Base-by-base conservation (phyloP, 2,888 invertebrate genomes). In the Parasteatoda lunata region DNA sequence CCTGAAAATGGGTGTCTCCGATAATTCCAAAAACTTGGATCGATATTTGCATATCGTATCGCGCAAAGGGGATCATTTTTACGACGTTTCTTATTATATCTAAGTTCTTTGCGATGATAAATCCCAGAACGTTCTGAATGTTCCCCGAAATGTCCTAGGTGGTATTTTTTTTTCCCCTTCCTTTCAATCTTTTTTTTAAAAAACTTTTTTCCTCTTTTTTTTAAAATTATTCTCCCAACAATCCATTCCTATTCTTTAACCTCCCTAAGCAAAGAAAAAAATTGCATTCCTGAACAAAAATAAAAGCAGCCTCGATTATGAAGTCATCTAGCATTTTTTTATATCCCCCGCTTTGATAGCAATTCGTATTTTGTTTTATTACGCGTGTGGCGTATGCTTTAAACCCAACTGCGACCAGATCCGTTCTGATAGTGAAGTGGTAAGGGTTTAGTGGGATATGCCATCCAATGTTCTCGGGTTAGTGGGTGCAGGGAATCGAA, bases 1-100 rank as follows among this genome's bases (percentile, higher is more conserved):
- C 85, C 85, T 85, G 85, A 85, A 75, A 85, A 80, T 85, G 80
- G 85, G 76, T 52, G 85, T 48, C 80, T 49, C 77, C 80, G 85
- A 85, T 85, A 85, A 85, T 85, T 85, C 85, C 47, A 30, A 76
- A 71, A 30, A 30, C 51, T n/a, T 49, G 45, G 85, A 85, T 85
- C 85, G 80, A 85, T 85, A 80, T 85, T 77, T 80, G 77, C 80
- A 80, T 85, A 85, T 85, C 85, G 80, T 66, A 13, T 80, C 49
- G 77, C 77, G 66, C 71, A 72, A 70, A 70, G 54, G 66, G 84
- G 85, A 80, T 80, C 77, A 80, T 77, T 85, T 80, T 85, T 79
- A 80, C 71, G 76, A 68, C 79, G 75, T 84, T 69, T 75, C 84
- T 79, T 84, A 75, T 79, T 84, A 84, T 84, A 75, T 68, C 68